phyloP scores from a whole-genome alignment of 2,888 invertebrate species.

The Anarsia innoxiella region DNA sequence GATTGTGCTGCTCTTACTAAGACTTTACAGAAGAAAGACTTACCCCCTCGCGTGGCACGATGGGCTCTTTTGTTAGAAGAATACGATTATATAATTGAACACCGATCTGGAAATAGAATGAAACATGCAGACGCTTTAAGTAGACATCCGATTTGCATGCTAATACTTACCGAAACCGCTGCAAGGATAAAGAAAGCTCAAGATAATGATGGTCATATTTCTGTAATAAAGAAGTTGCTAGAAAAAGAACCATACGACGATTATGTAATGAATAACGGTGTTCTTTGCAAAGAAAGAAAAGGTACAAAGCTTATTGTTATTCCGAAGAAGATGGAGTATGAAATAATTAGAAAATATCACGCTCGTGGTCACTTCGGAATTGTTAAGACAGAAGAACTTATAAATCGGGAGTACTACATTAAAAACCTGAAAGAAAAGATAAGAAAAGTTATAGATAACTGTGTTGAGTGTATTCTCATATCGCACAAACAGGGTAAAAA shows the following conservation, averaged over 20 bases:
- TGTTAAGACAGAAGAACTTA: slow-evolving; percentile 19
- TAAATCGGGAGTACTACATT: slow-evolving; percentile 20
- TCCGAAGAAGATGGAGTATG: background rate
- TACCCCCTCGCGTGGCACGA: slow-evolving; percentile 23
- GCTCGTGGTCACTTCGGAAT: slow-evolving; percentile 23
- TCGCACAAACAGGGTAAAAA: slow-evolving; percentile 23
- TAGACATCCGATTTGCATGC: slow-evolving; percentile 5
- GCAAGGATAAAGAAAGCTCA: background rate
- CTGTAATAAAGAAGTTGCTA: background rate
- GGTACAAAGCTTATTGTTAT: background rate
- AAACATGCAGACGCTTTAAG: slow-evolving; percentile 27
- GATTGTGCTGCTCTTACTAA: slow-evolving; percentile 2
- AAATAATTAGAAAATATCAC: slow-evolving; percentile 8
- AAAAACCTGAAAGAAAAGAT: slow-evolving; percentile 15
- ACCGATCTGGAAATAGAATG: slow-evolving; percentile 23
- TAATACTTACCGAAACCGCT: slow-evolving; percentile 6
- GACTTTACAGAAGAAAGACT: slow-evolving; percentile 22
- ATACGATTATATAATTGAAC: slow-evolving; percentile 25
- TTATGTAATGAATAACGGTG: background rate
- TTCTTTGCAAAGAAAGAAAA: background rate
- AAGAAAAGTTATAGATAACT: no score
- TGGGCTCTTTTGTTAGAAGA: slow-evolving; percentile 26
- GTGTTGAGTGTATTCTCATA: slow-evolving; percentile 18
- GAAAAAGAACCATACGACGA: background rate
- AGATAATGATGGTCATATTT: background rate